Evolutionary conservation across 1,140 invertebrate genomes (phyloP).

Genomic region (Hylaeus anthracinus): DNA sequence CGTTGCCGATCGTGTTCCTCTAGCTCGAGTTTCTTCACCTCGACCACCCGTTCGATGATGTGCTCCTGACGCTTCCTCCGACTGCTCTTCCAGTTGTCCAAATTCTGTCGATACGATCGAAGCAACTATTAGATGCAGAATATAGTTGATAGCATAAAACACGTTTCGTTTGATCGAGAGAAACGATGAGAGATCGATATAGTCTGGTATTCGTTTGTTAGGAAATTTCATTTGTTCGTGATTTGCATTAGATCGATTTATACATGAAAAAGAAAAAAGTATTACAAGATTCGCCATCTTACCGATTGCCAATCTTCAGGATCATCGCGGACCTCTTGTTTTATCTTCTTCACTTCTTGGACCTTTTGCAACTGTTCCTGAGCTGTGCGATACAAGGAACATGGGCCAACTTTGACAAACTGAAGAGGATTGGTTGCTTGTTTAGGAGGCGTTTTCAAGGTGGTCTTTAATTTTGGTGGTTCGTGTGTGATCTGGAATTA

Average conservation of each 20-base stretch:
- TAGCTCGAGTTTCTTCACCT: slow-evolving; percentile 91
- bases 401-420: slow-evolving; percentile 93
- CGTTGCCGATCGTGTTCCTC: slow-evolving; percentile 87
- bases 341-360: slow-evolving; percentile 90
- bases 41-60: slow-evolving; percentile 93
- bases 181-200: too few species aligned
- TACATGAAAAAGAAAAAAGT: too few species aligned
- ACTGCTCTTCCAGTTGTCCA: slow-evolving; percentile 96
- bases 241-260: too few species aligned
- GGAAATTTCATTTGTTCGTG: too few species aligned
- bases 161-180: too few species aligned
- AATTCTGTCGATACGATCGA: slow-evolving; percentile 84
- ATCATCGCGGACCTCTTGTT: slow-evolving; percentile 88
- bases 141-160: background rate
- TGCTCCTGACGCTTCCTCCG: slow-evolving; percentile 94
- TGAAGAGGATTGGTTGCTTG: slow-evolving; percentile 92
- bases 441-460: slow-evolving; percentile 85
- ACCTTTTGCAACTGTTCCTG: slow-evolving; percentile 92
- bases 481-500: slow-evolving; percentile 70
- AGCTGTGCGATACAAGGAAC: slow-evolving; percentile 90
- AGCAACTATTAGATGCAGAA: background rate
- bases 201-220: too few species aligned
- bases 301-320: slow-evolving; percentile 97
- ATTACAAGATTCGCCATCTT: slow-evolving; percentile 74
- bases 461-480: slow-evolving; percentile 79